These are phyloP conservation scores for Latrodectus hesperus DNA, from an alignment of 2,888 invertebrate species.

Conservation along the genomic window DNA sequence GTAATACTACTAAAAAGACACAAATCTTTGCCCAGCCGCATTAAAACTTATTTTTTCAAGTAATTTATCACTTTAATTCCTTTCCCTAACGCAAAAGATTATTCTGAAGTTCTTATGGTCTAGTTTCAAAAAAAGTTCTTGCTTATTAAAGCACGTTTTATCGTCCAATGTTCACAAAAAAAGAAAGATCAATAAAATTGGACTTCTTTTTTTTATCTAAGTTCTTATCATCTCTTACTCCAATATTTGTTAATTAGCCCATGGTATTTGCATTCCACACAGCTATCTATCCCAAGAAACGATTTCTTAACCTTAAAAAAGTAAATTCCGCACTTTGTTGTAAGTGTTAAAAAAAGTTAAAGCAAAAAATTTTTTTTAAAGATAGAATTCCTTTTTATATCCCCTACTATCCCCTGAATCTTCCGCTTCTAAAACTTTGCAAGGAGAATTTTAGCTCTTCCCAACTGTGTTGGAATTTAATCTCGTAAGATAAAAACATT, in stretches of 20 bases:
- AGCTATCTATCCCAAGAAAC: slow-evolving; percentile 9
- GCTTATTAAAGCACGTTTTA: slow-evolving; percentile 14
- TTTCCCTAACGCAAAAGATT: neutral
- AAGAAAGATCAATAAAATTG: slow-evolving; percentile 8
- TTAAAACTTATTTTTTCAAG: too few relatives aligned
- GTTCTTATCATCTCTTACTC: neutral
- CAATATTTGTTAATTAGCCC: slow-evolving; percentile 60
- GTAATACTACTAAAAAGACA: too few relatives aligned
- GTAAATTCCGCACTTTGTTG: slow-evolving; percentile 10
- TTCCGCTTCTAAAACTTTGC: neutral
- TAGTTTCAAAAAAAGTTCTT: neutral
- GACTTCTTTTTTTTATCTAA: neutral
- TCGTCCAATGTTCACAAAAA: neutral
- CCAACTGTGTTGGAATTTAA: slow-evolving; percentile 43
- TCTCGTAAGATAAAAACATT: slow-evolving; percentile 62
- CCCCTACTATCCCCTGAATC: neutral
- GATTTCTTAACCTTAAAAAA: slow-evolving; percentile 16
- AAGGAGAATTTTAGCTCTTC: slow-evolving; percentile 50
- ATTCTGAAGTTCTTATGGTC: neutral
- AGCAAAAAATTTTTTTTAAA: slow-evolving; percentile 11
- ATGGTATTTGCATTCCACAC: slow-evolving; percentile 53
- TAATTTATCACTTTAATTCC: slow-evolving; percentile 19
- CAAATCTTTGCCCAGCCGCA: too few relatives aligned
- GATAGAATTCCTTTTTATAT: neutral
- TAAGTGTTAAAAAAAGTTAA: neutral